Evolutionary conservation across 2,888 invertebrate species (phyloP).

Genomic region (Ectropis crepuscularia): DNA sequence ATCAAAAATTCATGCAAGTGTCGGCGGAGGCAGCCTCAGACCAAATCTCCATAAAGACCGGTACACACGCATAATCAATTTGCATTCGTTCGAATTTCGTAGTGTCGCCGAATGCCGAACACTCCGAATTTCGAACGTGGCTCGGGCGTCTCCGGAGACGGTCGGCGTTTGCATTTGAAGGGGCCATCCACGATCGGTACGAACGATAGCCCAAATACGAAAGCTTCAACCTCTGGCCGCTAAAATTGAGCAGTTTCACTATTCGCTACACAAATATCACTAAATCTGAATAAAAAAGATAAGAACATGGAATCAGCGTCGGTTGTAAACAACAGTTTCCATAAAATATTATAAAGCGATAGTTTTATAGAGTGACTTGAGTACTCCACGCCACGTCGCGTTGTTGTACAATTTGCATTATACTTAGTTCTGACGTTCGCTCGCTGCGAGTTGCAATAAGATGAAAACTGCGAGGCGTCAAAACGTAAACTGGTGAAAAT

Average conservation of each 20-base stretch:
- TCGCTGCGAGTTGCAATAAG: neutral
- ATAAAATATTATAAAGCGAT: constrained; percentile 26
- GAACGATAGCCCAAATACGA: constrained; percentile 46
- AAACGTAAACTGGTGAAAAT: neutral
- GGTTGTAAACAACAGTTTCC: constrained; percentile 25
- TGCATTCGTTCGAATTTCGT: constrained; percentile 28
- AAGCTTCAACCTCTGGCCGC: constrained; percentile 34
- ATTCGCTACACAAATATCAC: constrained; percentile 40
- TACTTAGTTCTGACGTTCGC: constrained; percentile 15
- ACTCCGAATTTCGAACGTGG: constrained; percentile 27
- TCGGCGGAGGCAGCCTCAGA: constrained; percentile 21
- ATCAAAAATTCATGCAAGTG: constrained; percentile 15
- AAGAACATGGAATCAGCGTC: constrained; percentile 22
- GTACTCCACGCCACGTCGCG: constrained; percentile 8
- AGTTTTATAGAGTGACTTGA: constrained; percentile 23
- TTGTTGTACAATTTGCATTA: constrained; percentile 15
- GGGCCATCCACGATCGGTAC: constrained; percentile 46
- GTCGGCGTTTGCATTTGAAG: constrained; percentile 54
- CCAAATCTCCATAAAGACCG: constrained; percentile 51
- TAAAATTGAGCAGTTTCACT: constrained; percentile 33
- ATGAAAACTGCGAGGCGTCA: neutral
- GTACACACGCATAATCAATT: constrained; percentile 42
- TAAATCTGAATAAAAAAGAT: constrained; percentile 23
- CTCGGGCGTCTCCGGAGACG: constrained; percentile 46
- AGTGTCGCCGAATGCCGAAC: constrained; percentile 22